Base-by-base conservation (phyloP, 1,140 invertebrate species). In the Eufriesea mexicana region DNA sequence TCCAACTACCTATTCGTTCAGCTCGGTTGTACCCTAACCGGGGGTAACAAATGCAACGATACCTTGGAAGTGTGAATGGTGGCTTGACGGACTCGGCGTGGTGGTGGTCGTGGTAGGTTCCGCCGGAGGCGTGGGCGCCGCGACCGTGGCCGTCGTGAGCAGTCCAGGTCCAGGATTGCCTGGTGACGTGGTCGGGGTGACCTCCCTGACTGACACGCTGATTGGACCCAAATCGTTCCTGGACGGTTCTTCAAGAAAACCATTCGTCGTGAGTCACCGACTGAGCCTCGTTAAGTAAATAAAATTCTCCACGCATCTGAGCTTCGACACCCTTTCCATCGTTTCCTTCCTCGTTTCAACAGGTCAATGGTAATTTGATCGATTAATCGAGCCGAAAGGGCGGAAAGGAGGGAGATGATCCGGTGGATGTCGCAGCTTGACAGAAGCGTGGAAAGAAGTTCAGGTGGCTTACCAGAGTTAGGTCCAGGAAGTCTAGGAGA, bases 61-160 rank as follows among this genome's bases (percentile, higher is more conserved):
- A 94, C 94, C 92, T 93, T 94, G 94, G 76, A 94, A 94, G 59
- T 94, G 93, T 1, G 91, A 90, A 86, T 93, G 93, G 80, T 94
- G 93, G 70, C 90, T 90, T 28, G 93, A 91, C 18, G 93, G 90
- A 81, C 90, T 94, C 5, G 92, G 79, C 4, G 92, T 83, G 0
- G 90, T 90, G 8, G 90, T 93, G 9, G 91, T 89, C 12, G 88
- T 89, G 59, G 90, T 86, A 23, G 90, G 85, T 68, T 94, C 93
- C 7, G 91, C 86, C 51, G 93, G 90, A 54, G 92, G 92, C 35
- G 92, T 94, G 54, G 93, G 90, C 18, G 90, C 90, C 76, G 92
- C 91, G 5, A 92, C 90, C 10, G 92, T 87, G 47, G 92, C 92
- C 77, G 93, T 93, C 45, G 94, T 94, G 47, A 94, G 85, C 86